Base-by-base conservation (phyloP, 2,888 invertebrate species). In the Drosophila neonasuta region DNA sequence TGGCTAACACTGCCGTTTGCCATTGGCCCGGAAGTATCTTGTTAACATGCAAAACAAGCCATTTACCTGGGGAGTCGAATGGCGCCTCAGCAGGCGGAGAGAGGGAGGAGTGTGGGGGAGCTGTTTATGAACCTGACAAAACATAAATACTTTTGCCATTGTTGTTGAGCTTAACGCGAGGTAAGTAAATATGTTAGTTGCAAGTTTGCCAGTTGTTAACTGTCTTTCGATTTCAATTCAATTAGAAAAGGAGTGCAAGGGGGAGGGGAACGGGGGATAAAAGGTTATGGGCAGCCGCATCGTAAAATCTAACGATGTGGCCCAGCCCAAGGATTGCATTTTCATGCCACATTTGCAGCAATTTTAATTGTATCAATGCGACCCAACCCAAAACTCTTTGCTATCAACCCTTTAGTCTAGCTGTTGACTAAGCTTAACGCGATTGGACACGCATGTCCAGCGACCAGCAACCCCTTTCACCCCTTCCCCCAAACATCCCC, bases 361-460 rank as follows among this genome's bases (percentile, higher is more conserved):
- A 75, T 86, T 85, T 84, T 84, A 84, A 84, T 84, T 84, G 83
- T 78, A 82, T 74, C 83, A 76, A 15, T 41, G 39, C 39, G 72
- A 36, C 48, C 54, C 54, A 51, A 30, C 51, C 74, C 56, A 62
- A 48, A 6, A 13, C 24, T 15, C 11, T 44, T 52, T 32, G 32
- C 11, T 41, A 41, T 39, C 83, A 84, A 85, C 84, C 87, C 85
- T 85, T 85, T 61, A 17, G 10, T 3, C 13, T 32, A 3, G 10
- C 10, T 32, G 9, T 32, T 32, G 10, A 9, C 3, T 68, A n/a
- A 36, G n/a, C n/a, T 80, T 83, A 88, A 84, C 80, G 82, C 80
- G 70, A 81, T 89, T 89, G 84, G 89, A 86, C 89, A 89, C 89
- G 89, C 89, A 89, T 88, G 88, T 89, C 87, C 87, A 70, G 49